Evolutionary conservation across 2,888 invertebrate species (phyloP).

Genomic region (Drosophila bunnanda): DNA sequence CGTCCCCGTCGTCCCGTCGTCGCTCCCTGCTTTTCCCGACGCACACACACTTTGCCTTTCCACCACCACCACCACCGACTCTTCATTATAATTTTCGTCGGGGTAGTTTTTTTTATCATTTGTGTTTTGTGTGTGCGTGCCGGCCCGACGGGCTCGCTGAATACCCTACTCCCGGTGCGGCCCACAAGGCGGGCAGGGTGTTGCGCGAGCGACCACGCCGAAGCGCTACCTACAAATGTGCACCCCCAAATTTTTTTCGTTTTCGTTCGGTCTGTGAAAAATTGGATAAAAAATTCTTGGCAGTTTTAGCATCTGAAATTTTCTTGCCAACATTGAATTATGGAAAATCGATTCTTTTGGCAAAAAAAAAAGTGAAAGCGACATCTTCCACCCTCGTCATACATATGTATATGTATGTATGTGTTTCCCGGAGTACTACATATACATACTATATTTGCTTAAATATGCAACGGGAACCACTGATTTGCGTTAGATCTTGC

Average conservation of each 20-base stretch:
- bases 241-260: constrained; percentile 67
- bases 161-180: constrained; percentile 51
- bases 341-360: constrained; percentile 76
- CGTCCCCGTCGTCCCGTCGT: constrained; percentile 13
- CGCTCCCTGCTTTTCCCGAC: constrained; percentile 53
- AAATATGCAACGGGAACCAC: constrained; percentile 2
- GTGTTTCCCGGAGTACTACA: not conserved
- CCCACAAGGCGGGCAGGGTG: constrained; percentile 25
- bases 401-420: not conserved
- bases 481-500: constrained; percentile 15
- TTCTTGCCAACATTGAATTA: constrained; percentile 72
- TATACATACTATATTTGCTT: constrained; percentile 16
- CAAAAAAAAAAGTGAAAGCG: constrained; percentile 53
- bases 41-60: constrained; percentile 60
- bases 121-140: constrained; percentile 28
- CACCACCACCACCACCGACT: constrained; percentile 74
- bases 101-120: constrained; percentile 73
- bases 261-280: constrained; percentile 67
- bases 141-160: constrained; percentile 8
- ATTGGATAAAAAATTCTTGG: constrained; percentile 73
- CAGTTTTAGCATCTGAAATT: constrained; percentile 78
- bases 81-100: constrained; percentile 77
- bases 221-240: constrained; percentile 42
- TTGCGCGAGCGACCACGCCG: constrained; percentile 14
- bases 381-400: constrained; percentile 39